Evolutionary conservation across 2,113 vertebrate species (phyloP).

Genomic region (Anhinga anhinga): DNA sequence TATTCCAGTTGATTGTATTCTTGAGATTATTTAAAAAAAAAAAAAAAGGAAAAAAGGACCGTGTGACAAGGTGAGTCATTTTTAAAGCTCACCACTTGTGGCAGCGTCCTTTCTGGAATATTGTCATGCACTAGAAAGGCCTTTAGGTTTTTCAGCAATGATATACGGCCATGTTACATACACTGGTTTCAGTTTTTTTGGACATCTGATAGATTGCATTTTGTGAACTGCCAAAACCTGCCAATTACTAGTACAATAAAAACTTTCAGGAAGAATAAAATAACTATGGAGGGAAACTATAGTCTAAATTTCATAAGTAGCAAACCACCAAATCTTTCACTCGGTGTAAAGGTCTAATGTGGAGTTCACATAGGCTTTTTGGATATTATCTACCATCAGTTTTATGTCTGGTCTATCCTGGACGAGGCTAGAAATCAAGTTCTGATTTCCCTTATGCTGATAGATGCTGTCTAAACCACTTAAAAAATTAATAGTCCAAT

Average conservation of each 20-base stretch:
- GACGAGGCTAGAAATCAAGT: not conserved
- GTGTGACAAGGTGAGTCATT: not conserved
- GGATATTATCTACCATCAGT: not conserved
- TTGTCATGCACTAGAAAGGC: not conserved
- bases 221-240: constrained; percentile 52
- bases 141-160: not conserved
- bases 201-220: not conserved
- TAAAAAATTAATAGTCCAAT: not conserved
- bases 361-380: not conserved
- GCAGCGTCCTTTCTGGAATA: not conserved
- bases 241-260: constrained; percentile 8
- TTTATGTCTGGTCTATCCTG: not conserved
- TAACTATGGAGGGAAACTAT: not conserved
- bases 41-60: not conserved
- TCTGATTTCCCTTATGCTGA: not conserved
- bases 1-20: not conserved
- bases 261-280: not conserved
- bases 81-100: not conserved
- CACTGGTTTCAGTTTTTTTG: not conserved
- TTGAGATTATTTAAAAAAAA: not conserved
- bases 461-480: not conserved
- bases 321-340: not conserved
- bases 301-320: not conserved
- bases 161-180: not conserved
- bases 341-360: not conserved